A percentile compares a stretch with the other conserved stretches of the same genome.
Conservation (phyloP, 1,140 invertebrate genomes). For the Zaprionus davidi region DNA sequence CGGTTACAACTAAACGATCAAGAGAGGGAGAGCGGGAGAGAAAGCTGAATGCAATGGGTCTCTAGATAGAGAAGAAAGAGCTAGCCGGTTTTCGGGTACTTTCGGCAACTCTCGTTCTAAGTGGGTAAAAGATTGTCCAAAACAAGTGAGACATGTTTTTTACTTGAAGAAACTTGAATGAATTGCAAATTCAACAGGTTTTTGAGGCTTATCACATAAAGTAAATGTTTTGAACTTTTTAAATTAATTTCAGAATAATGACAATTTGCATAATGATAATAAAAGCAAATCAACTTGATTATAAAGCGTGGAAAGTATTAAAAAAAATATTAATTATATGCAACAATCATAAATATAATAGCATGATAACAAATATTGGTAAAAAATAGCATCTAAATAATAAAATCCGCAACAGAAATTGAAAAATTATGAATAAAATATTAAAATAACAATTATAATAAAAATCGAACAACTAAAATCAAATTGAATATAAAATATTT, state of each 20-base stretch:
- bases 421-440: neutral
- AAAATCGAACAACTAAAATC: neutral
- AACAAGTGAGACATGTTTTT: conserved; percentile 17
- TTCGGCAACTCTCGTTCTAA: neutral
- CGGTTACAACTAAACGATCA: neutral
- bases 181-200: conserved; percentile 47
- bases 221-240: neutral
- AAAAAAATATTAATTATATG: neutral
- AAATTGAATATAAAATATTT: neutral
- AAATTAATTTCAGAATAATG: neutral
- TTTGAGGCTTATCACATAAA: conserved; percentile 33
- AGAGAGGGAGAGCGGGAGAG: neutral
- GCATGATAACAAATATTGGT: neutral
- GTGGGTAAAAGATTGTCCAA: neutral
- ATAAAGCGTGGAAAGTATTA: neutral
- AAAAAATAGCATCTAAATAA: neutral
- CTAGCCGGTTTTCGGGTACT: neutral
- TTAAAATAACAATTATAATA: neutral
- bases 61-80: neutral
- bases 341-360: neutral
- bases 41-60: neutral
- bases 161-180: conserved; percentile 2
- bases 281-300: neutral
- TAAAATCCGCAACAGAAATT: neutral
- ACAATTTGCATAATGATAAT: neutral